Percentiles rank a stretch among this genome's conserved stretches.
phyloP scores from a whole-genome alignment of 2,113 vertebrate species.

The Epinephelus lanceolatus region DNA sequence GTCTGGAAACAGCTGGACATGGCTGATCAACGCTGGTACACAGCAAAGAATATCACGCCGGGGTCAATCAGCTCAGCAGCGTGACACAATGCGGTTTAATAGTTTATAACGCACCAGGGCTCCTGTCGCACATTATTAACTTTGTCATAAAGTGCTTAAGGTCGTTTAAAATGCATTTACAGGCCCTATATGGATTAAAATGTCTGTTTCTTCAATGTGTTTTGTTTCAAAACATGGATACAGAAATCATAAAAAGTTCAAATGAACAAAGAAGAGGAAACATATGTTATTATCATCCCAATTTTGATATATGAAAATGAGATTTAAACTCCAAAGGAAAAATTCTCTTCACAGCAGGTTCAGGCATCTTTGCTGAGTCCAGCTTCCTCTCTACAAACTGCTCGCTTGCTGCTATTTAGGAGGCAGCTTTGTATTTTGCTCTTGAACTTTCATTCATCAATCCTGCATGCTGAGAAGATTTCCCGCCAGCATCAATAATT shows the following conservation, averaged over 20 bases:
- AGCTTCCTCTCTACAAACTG: constrained; percentile 3
- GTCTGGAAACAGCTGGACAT: constrained; percentile 56
- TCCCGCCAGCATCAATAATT: constrained; percentile 36
- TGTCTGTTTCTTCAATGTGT: constrained; percentile 2
- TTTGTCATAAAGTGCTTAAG: constrained; percentile 38
- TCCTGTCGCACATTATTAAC: constrained; percentile 56
- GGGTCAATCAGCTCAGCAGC: constrained; percentile 45
- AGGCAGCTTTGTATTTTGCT: constrained; percentile 29
- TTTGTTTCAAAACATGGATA: constrained; percentile 7
- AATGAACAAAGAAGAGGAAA: constrained; percentile 11
- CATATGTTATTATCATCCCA: neutral
- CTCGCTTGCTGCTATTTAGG: constrained; percentile 7
- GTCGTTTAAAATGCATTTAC: constrained; percentile 56
- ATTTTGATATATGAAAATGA: neutral
- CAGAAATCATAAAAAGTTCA: constrained; percentile 20
- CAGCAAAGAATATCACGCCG: constrained; percentile 27
- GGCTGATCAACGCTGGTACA: constrained; percentile 9
- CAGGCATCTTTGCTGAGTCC: constrained; percentile 30
- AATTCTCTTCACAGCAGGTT: constrained; percentile 28
- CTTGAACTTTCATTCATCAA: neutral
- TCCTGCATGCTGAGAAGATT: neutral
- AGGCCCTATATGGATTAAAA: neutral
- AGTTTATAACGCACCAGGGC: constrained; percentile 11
- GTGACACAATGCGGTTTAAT: constrained; percentile 37
- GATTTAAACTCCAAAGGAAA: neutral